A percentile compares a stretch with the other conserved stretches of the same genome.
phyloP scores from a whole-genome alignment of 1,140 invertebrate species.

The fruit fly (Drosophila melanogaster) region Release_6_plus_ISO1_MT NT_037436.4:17535001-17535500 shows the following conservation, averaged over 20 bases:
- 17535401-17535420: constrained; percentile 20
- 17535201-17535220: not conserved
- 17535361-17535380: constrained; percentile 3
- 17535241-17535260: constrained; percentile 12
- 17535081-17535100: too few relatives aligned
- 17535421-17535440: constrained; percentile 71
- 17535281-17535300: constrained; percentile 6
- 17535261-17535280: not conserved
- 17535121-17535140: too few relatives aligned
- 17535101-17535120: too few relatives aligned
- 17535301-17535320: not conserved
- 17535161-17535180: constrained; percentile 11
- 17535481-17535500: constrained; percentile 69
- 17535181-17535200: constrained; percentile 11
- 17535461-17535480: constrained; percentile 39
- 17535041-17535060: too few relatives aligned
- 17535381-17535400: constrained; percentile 13
- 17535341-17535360: constrained; percentile 6
- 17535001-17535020: too few relatives aligned
- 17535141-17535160: constrained; percentile 13
- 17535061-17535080: too few relatives aligned
- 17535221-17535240: constrained; percentile 1
- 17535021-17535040: too few relatives aligned
- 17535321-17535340: constrained; percentile 8
- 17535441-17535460: constrained; percentile 48